These are phyloP conservation scores for Polydrusus cervinus DNA, from an alignment of 2,888 invertebrate species.

Conservation along the genomic window DNA sequence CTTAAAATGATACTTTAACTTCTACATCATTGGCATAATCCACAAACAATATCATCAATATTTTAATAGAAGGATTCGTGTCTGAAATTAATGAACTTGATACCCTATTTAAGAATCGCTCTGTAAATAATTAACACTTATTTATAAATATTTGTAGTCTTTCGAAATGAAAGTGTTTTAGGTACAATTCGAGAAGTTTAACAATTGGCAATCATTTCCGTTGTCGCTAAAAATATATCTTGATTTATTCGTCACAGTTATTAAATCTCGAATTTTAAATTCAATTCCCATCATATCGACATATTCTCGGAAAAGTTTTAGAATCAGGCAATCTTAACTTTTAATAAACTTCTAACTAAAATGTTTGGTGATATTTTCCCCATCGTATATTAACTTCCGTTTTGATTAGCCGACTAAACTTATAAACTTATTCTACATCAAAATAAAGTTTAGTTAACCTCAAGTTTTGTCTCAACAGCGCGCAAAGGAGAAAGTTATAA, in stretches of 20 bases:
- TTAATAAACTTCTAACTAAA: slow-evolving; percentile 25
- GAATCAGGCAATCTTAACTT: slow-evolving; percentile 22
- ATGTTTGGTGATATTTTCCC: slow-evolving; percentile 37
- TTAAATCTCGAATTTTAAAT: slow-evolving; percentile 9
- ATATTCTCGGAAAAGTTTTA: slow-evolving; percentile 9
- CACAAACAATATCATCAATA: too few species aligned
- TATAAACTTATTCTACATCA: slow-evolving; percentile 50
- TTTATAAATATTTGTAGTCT: too few species aligned
- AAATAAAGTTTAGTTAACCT: slow-evolving; percentile 46
- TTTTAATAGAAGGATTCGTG: too few species aligned
- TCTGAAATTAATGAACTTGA: too few species aligned
- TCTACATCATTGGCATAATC: too few species aligned
- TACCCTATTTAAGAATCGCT: too few species aligned
- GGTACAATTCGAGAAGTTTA: too few species aligned
- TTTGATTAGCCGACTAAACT: slow-evolving; percentile 49
- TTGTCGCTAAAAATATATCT: neutral
- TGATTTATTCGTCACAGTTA: slow-evolving; percentile 3
- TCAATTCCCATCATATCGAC: slow-evolving; percentile 20
- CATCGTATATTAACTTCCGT: slow-evolving; percentile 35
- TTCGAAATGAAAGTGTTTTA: too few species aligned
- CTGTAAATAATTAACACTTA: too few species aligned
- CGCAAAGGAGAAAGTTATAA: slow-evolving; percentile 46
- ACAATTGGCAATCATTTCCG: neutral
- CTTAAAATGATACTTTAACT: too few species aligned
- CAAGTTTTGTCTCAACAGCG: slow-evolving; percentile 46